Conservation (phyloP, 2,888 invertebrate species). For the Caenorhabditis afra region DNA sequence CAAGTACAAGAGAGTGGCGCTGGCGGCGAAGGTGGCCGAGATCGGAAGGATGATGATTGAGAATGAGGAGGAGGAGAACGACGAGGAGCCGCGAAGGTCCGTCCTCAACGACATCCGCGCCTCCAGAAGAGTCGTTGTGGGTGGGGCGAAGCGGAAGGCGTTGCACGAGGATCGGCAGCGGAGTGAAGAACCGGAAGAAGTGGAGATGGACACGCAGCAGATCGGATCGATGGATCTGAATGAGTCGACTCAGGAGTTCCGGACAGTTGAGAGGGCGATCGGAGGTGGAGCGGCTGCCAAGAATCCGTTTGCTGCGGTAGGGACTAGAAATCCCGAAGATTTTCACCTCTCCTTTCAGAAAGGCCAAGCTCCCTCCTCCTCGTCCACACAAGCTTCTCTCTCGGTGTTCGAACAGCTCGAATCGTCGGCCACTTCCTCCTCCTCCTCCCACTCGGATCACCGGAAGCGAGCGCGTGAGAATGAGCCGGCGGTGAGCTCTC, state of each 20-base stretch:
- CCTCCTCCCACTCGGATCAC: not conserved
- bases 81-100: not conserved
- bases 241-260: constrained; percentile 6
- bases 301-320: constrained; percentile 49
- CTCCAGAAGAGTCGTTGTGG: constrained; percentile 1
- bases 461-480: constrained; percentile 25
- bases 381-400: constrained; percentile 13
- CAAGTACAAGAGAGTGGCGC: constrained; percentile 58
- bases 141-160: not conserved
- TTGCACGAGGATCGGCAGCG: constrained; percentile 5
- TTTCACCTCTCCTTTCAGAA: not conserved
- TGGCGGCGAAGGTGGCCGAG: constrained; percentile 73
- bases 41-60: constrained; percentile 39
- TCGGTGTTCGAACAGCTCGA: constrained; percentile 59
- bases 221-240: constrained; percentile 10
- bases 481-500: constrained; percentile 16
- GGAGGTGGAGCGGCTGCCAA: constrained; percentile 4
- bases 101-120: constrained; percentile 1
- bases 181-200: constrained; percentile 3
- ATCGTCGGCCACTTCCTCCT: not conserved
- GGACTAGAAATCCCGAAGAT: not conserved
- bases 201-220: not conserved
- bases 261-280: constrained; percentile 1
- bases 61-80: constrained; percentile 12
- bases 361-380: not conserved